Percentiles rank a stretch among this genome's conserved stretches.
phyloP scores from a whole-genome alignment of 2,113 vertebrate genomes.

The human (Homo sapiens) region GRCh38 chr5:160805001-160805500 shows the following conservation, averaged over 20 bases:
- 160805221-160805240: background rate
- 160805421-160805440: constrained; percentile 58
- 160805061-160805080: background rate
- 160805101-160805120: background rate
- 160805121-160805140: background rate
- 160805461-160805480: constrained; percentile 51
- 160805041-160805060: background rate
- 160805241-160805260: constrained; percentile 65
- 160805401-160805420: constrained; percentile 72
- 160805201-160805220: background rate
- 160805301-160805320: background rate
- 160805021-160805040: background rate
- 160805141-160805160: background rate
- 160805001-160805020: background rate
- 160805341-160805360: constrained; percentile 67
- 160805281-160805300: constrained; percentile 71
- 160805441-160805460: constrained; percentile 55
- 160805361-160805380: constrained; percentile 80
- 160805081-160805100: background rate
- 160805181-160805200: background rate
- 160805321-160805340: constrained; percentile 44
- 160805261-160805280: constrained; percentile 72
- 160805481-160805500: background rate
- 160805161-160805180: background rate
- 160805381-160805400: constrained; percentile 71